Evolutionary conservation across 2,888 invertebrate genomes (phyloP), one percentile per base, ranked within the genome.

Genomic region (Scelioninae gen. 1): DNA sequence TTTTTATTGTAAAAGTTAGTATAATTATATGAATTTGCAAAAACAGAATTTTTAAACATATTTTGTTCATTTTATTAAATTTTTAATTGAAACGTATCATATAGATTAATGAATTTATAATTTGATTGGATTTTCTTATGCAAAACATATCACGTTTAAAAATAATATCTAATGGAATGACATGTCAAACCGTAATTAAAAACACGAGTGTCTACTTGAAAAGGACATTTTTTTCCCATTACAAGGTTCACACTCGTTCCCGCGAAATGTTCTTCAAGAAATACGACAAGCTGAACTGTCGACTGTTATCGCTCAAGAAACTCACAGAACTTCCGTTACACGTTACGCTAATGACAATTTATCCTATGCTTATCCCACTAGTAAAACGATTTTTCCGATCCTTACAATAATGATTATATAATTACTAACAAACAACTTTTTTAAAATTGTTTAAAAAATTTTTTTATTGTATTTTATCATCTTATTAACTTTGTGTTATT

Each of bases 291-390:
- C n/a, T n/a, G n/a, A n/a, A n/a, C n/a, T n/a, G n/a, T n/a, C 16
- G 62, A 62, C 49, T 47, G 40, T 53, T 58, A 71, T 47, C 69
- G 47, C 34, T 13, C 13, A 23, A 38, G 45, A 13, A 49, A 60
- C 40, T 49, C 51, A 10, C 38, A 43, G 31, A 45, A 56, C 66
- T 66, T 75, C 60, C 76, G 66, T 58, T 58, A 66, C 76, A 60
- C 29, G 58, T 56, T 23, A 34, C 65, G 40, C 29, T 66, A 76
- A 76, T 76, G 66, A 68, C 65, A 58, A 53, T 75, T 75, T 75
- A 65, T 66, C 75, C 65, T 55, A 40, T 45, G 23, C 62, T 55
- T 51, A 66, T 66, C 53, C 40, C 53, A 15, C 15, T 11, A 15
- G 23, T 23, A 38, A 65, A 49, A 34, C 16, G 65, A 13, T 38